Base-by-base conservation (phyloP, 2,888 invertebrate genomes). In the Archips xylosteana region DNA sequence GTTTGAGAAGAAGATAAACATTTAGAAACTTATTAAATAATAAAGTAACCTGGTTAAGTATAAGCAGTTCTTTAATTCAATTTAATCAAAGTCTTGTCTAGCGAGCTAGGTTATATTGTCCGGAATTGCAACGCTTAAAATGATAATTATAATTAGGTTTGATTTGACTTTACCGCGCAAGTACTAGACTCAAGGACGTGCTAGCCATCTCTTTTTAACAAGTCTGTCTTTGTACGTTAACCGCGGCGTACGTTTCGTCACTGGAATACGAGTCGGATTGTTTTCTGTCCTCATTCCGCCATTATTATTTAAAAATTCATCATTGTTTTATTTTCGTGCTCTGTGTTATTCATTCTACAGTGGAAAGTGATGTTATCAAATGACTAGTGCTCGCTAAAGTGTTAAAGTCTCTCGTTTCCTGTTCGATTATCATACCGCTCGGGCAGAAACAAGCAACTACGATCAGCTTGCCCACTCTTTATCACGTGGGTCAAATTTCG, bases 401-500 rank as follows among this genome's bases (percentile, higher is more conserved):
- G 87, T 87, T 87, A 80, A 85, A 88, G 88, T 90, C 88, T 90
- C 88, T 87, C 89, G 90, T 93, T 94, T 94, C 94, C 94, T 94
- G 94, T 92, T 90, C 89, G 87, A 83, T 74, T 89, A 90, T 89
- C 87, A 80, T 85, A 85, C 68, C 42, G 63, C 78, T 85, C 88
- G 71, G 79, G 79, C 75, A 81, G 84, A 93, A 94, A 92, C 94
- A 93, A 92, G 90, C 90, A 88, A 91, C 89, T 92, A 88, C 91
- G 89, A 87, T 81, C 84, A 75, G 86, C 90, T 90, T 90, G 90
- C 88, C 86, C 87, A 91, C 88, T 90, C 88, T 89, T 90, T 92
- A 94, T 94, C 94, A 94, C 94, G 94, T 94, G 94, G 94, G 94
- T 92, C 86, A 89, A 89, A 90, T 92, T 92, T 94, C 84, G 87